Base-by-base conservation (phyloP, 1,140 invertebrate species). In the Solenopsis fugax region DNA sequence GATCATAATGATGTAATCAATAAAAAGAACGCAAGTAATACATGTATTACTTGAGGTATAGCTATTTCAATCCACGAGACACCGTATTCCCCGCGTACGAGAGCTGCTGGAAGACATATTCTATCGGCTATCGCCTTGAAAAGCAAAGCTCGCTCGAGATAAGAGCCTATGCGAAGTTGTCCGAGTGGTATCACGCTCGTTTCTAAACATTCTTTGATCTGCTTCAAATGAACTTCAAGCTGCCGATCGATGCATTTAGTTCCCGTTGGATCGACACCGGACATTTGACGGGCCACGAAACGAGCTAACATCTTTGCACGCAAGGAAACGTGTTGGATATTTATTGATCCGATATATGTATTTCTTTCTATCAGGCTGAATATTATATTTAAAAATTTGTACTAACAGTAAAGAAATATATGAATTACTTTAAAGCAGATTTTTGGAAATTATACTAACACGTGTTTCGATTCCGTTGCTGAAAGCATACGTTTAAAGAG, bases 71-170 rank as follows among this genome's bases (percentile, higher is more conserved):
- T 96, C 96, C 96, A 97, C 54, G 96, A 95, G 69, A 95, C 95
- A 0, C 96, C 95, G 56, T 96, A 95, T 24, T 95, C 90, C 0
- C 95, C 95, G 4, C 97, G 95, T 52, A 95, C 93, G 56, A 97
- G 88, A 1, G 96, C 95, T 45, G 96, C 96, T 0, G 97, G 96
- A 54, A 97, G 85, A 0, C 96, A 96, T 24, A 97, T 92, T 77
- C 95, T 95, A 91, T 97, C 97, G 0, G 97, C 96, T 24, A 97
- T 89, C 21, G 95, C 96, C 93, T 97, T 97, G 93, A 97, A 97
- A n/a, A 97, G 95, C 1, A 97, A 48, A 0, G 97, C 96, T 7
- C 97, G 93, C 89, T 97, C 97, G 4, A 97, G 93, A 34, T 95
- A 94, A 0, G 96, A 96, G 1, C 97, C 97, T 7, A 96, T 95